Base-by-base conservation (phyloP, 64 coral and sea anemone genomes). In the Actinia equina region DNA sequence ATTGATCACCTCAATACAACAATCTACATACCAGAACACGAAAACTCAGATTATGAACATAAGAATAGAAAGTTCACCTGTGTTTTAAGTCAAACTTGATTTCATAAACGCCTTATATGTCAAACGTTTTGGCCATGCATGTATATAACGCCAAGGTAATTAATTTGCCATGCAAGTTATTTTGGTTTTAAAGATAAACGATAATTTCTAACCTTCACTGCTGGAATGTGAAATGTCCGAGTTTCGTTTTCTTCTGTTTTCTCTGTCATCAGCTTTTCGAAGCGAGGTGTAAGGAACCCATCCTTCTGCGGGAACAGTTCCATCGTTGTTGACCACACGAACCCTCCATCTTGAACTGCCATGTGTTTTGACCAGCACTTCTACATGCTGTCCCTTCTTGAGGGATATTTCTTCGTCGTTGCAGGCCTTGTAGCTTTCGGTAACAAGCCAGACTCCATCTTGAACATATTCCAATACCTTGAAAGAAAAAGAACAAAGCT, bases 351-450 rank as follows among this genome's bases (percentile, higher is more conserved):
- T 90, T 15, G 91, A 90, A n/a, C 93, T 99, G 25, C 93, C 88
- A 67, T 92, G 91, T 3, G 93, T 94, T 43, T 95, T 99, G 14
- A 95, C 97, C 69, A 99, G 91, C 17, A 99, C 93, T 49, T 99
- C 97, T 2, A 99, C 97, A 16, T 92, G 76, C 52, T 99, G 97
- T 52, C 93, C 97, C 77, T 99, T 99, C 88, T 91, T 95, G 1
- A 99, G 76, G 1, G 97, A 99, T 23, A 99, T 88, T 63, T 99
- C 97, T 69, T 99, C 97, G 51, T 99, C 97, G 62, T 90, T 95
- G 2, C 87, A 27, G 6, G 90, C 93, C 26, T 90, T 92, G 85
- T 93, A 99, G 71, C 88, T 99, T 44, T 99, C 97, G 44, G 97
- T 93, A 30, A 99, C 88, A 58, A 89, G 56, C 90, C 97, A 99